Evolutionary conservation across 2,113 vertebrate species (phyloP), one percentile per base, ranked within the genome.

Genomic region (Balaenoptera acutorostrata): DNA sequence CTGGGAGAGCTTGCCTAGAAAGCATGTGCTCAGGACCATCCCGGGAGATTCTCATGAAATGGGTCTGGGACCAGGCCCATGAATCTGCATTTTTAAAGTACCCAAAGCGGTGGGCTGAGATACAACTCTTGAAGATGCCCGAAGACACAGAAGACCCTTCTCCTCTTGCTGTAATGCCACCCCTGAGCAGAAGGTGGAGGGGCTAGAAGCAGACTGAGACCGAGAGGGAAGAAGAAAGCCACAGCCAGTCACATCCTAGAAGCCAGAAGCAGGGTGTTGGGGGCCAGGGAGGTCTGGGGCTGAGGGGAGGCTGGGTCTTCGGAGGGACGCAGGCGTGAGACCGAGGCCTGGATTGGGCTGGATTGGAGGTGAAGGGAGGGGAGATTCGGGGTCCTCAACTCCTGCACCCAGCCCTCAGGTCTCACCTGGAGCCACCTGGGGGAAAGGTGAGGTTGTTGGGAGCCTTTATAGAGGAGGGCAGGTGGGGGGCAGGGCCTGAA

Each of bases 271-370:
- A 1, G 20, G 52, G 7, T 20, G 1, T 2, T 29, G 14, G 2
- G 41, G 17, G 5, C 17, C 15, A 59, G 2, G 13, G 36, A 25
- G 3, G 0, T 23, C 29, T 9, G 64, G 12, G 23, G 27, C 72
- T 1, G 0, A 66, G 18, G 27, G 13, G 33, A 23, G 5, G 5
- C 0, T 25, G 41, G 5, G 3, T n/a, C 31, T 52, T 14, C 3
- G 15, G 13, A 44, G 5, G n/a, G 6, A 85, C 27, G 4, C 1
- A 33, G 44, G 55, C 7, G 0, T 41, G 87, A 39, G 39, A 29
- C 17, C 1, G 8, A 91, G 41, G 39, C 15, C 0, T 21, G 81
- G 3, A 14, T 18, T 3, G 0, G 3, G 0, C 18, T 23, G 1
- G 49, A 46, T 6, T 14, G 33, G 31, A 41, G 41, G 27, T 11